A percentile compares a stretch with the other conserved stretches of the same genome.
These are phyloP conservation scores for Montipora sp. DNA, from an alignment of 64 coral and sea anemone species.

Conservation along the genomic window DNA sequence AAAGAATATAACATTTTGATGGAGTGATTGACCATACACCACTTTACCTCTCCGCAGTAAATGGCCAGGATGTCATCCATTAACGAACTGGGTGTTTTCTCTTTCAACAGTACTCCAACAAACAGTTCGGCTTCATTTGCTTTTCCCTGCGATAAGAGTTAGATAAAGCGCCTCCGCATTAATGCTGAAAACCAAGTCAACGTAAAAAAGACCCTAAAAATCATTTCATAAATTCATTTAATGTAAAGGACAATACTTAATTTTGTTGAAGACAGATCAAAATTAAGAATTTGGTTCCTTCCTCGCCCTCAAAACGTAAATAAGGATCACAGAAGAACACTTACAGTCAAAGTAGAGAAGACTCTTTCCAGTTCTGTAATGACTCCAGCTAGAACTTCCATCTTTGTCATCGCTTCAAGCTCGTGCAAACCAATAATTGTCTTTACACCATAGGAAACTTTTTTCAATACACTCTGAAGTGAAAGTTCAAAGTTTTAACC, in stretches of 20 bases:
- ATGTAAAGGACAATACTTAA: neutral
- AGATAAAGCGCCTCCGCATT: neutral
- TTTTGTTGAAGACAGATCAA: no score
- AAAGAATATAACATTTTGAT: no score
- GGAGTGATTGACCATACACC: no score
- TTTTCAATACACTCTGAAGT: slow-evolving; percentile 53
- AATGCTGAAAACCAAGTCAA: neutral
- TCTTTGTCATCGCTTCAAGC: slow-evolving; percentile 14
- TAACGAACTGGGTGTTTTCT: neutral
- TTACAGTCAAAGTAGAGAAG: slow-evolving; percentile 15
- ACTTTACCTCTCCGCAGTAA: slow-evolving; percentile 15
- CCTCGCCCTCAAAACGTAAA: no score
- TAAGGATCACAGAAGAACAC: neutral
- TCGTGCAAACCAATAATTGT: slow-evolving; percentile 1
- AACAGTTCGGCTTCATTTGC: neutral
- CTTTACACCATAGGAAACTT: neutral
- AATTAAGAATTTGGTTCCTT: no score
- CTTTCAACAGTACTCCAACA: slow-evolving; percentile 2
- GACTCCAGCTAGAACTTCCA: slow-evolving; percentile 32
- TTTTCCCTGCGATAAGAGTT: neutral
- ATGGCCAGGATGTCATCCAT: neutral
- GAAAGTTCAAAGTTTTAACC: neutral
- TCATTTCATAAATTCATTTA: neutral
- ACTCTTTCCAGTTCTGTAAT: slow-evolving; percentile 40
- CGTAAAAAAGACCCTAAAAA: neutral